phyloP scores from a whole-genome alignment of 2,113 vertebrate species.

The Rousettus leschenaultii region DNA sequence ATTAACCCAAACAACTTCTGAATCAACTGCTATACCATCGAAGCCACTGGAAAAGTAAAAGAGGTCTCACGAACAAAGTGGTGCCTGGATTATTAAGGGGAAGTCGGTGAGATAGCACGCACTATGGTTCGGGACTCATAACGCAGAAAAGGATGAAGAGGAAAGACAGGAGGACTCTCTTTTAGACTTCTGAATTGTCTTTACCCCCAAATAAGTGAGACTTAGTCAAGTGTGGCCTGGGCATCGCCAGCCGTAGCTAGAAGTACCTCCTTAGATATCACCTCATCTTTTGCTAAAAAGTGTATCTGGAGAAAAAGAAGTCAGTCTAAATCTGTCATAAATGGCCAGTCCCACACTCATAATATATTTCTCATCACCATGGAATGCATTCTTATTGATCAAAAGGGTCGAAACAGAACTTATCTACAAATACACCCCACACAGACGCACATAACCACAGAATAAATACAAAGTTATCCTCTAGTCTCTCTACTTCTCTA shows the following conservation, averaged over 20 bases:
- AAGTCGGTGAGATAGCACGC: not conserved
- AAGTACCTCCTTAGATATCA: not conserved
- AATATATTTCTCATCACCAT: not conserved
- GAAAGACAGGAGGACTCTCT: not conserved
- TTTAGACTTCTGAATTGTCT: not conserved
- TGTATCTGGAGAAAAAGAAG: not conserved
- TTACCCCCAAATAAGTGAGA: not conserved
- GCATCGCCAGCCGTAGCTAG: not conserved
- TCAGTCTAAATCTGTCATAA: not conserved
- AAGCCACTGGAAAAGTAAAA: conserved; percentile 22
- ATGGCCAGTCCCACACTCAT: not conserved
- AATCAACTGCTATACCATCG: conserved; percentile 19
- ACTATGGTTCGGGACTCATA: not conserved
- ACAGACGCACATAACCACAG: not conserved
- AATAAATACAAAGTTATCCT: conserved; percentile 74
- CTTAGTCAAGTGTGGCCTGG: not conserved
- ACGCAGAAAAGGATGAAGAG: not conserved
- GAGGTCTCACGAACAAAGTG: not conserved
- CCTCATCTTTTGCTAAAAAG: not conserved
- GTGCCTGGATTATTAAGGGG: not conserved
- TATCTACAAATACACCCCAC: not conserved
- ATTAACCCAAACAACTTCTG: not conserved
- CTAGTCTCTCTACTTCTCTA: not conserved
- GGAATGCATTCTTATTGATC: not conserved
- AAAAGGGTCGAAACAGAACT: not conserved